Evolutionary conservation across 2,113 vertebrate species (phyloP), one percentile per base, ranked within the genome.

Genomic region (Ornithorhynchus anatinus): DNA sequence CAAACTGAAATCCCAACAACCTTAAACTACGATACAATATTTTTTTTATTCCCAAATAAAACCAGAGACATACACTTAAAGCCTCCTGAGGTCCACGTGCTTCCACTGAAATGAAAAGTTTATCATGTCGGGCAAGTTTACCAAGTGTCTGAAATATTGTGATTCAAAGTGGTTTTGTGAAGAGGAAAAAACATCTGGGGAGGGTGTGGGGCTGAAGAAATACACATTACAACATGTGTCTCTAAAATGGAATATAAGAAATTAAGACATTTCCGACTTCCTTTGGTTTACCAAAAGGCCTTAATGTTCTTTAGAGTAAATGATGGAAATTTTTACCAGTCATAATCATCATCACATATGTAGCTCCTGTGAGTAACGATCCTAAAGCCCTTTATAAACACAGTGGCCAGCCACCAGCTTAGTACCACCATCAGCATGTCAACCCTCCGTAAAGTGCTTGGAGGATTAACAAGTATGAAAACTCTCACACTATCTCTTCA

Each of bases 101-200:
- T 77, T 62, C 72, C 65, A 66, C 20, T 44, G 20, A 76, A 76
- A 59, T 40, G 35, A 75, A 68, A 37, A 9, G 36, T 32, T 16
- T 7, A 42, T 13, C 10, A 52, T 69, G 62, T 59, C 8, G 7
- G 39, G 48, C n/a, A 37, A 9, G 36, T 32, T n/a, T 17, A 14
- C 16, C 43, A 45, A 11, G 36, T 25, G 42, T 27, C 54, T 33
- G 19, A 63, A 57, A 32, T 14, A 40, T 38, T 19, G 59, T 10
- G 52, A 29, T 6, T 37, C 43, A 53, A 17, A 23, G 52, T 11
- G 44, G 59, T 47, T 6, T 36, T 33, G n/a, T 2, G 3, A 64
- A 43, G 36, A 22, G 15, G 8, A 40, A 56, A 51, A n/a, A 39
- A 42, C 4, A 39, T 22, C 23, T 3, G 10, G 13, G 29, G 63